phyloP scores from a whole-genome alignment of 2,113 vertebrate species.

The Cercopithecus mona region DNA sequence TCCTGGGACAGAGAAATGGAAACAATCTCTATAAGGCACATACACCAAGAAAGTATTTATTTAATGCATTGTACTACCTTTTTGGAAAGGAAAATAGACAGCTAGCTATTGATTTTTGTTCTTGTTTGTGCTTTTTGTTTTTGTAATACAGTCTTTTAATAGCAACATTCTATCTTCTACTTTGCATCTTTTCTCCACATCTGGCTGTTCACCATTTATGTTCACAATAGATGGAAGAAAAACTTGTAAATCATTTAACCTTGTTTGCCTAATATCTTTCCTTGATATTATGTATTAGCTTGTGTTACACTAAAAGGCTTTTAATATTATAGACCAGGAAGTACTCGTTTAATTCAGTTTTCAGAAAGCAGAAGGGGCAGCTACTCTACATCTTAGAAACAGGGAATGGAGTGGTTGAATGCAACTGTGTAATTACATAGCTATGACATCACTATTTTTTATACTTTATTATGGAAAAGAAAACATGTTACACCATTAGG shows the following conservation, averaged over 20 bases:
- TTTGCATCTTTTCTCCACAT: background rate
- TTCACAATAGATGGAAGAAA: background rate
- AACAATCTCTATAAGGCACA: background rate
- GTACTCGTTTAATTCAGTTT: background rate
- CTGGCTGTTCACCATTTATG: background rate
- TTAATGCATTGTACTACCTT: background rate
- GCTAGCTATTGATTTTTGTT: constrained; percentile 16
- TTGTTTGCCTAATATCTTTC: background rate
- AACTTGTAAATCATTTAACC: constrained; percentile 39
- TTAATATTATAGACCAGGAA: background rate
- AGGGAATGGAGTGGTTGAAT: background rate
- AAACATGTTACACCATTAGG: background rate
- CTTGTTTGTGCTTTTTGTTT: constrained; percentile 37
- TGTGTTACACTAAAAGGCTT: background rate
- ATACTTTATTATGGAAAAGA: background rate
- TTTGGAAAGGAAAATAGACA: constrained; percentile 40
- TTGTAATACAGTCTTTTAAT: constrained; percentile 12
- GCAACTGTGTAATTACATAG: background rate
- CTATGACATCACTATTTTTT: background rate
- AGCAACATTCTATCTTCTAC: background rate
- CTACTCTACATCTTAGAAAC: background rate
- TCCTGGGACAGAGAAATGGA: background rate
- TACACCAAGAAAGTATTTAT: background rate
- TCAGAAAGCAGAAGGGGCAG: background rate
- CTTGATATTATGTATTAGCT: background rate